phyloP scores from a whole-genome alignment of 2,888 invertebrate species.

The Meteorus cinctellus region DNA sequence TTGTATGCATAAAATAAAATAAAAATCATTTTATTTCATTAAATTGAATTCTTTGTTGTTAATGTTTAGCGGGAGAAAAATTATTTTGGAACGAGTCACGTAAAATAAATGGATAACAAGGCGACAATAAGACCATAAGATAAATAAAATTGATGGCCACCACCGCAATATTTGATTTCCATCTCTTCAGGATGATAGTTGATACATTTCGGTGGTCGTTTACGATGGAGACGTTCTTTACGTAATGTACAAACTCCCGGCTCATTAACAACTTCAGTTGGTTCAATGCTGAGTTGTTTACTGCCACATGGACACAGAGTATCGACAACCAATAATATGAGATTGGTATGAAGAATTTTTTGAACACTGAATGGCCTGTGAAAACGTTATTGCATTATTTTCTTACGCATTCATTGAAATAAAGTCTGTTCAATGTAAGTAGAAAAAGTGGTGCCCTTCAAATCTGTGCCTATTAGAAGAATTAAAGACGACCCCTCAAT shows the following conservation, averaged over 20 bases:
- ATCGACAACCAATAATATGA: slow-evolving; percentile 91
- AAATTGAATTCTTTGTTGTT: slow-evolving; percentile 42
- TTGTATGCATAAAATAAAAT: slow-evolving; percentile 33
- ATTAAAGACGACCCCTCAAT: too few species aligned
- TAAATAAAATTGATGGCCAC: slow-evolving; percentile 41
- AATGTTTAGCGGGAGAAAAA: slow-evolving; percentile 13
- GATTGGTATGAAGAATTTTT: slow-evolving; percentile 91
- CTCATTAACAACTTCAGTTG: slow-evolving; percentile 74
- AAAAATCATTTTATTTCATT: not conserved
- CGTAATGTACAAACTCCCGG: slow-evolving; percentile 69
- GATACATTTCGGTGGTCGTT: slow-evolving; percentile 86
- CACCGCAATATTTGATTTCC: slow-evolving; percentile 73
- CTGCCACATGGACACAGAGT: slow-evolving; percentile 91
- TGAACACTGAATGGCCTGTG: slow-evolving; percentile 92
- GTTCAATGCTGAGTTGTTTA: slow-evolving; percentile 87
- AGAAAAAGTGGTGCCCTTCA: too few species aligned
- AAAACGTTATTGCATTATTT: slow-evolving; percentile 30
- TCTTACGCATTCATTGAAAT: not conserved
- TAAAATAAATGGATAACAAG: slow-evolving; percentile 52
- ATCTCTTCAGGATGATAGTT: slow-evolving; percentile 90
- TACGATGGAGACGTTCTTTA: slow-evolving; percentile 81
- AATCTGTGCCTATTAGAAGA: too few species aligned
- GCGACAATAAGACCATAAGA: slow-evolving; percentile 52
- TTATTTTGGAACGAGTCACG: slow-evolving; percentile 55
- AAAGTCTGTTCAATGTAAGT: too few species aligned